phyloP scores from a whole-genome alignment of 2,888 invertebrate genomes.

The Heteromurus nitidus region DNA sequence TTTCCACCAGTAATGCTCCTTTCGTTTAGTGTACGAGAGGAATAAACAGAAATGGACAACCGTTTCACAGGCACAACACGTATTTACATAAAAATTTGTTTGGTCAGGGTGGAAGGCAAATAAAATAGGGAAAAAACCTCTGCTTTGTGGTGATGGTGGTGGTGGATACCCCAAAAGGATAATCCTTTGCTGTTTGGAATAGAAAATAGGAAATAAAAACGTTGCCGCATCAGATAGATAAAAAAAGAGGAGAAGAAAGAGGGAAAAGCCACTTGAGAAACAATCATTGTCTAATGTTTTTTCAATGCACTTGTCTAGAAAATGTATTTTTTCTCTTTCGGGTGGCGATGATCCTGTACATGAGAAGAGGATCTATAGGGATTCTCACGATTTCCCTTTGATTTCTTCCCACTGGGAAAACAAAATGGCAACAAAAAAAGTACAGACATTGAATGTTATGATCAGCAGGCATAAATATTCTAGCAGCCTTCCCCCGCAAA shows the following conservation, averaged over 20 bases:
- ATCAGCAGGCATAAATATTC: not conserved
- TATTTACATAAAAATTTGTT: conserved; percentile 27
- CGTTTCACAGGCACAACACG: not conserved
- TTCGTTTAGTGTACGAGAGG: not conserved
- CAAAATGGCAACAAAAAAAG: not conserved
- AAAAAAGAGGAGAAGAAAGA: not conserved
- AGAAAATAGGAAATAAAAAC: not conserved
- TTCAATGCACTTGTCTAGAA: conserved; percentile 8
- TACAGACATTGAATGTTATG: not conserved
- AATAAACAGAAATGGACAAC: conserved; percentile 17
- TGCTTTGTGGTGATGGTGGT: not conserved
- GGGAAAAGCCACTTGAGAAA: not conserved
- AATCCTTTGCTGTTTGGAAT: not conserved
- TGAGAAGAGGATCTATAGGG: not conserved
- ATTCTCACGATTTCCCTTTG: not conserved
- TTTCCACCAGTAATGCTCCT: not conserved
- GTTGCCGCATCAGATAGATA: not conserved
- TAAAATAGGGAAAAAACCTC: not conserved
- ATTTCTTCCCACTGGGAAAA: not conserved
- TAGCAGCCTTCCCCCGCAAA: not conserved
- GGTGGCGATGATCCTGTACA: not conserved
- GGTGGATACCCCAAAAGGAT: not conserved
- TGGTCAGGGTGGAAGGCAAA: conserved; percentile 12
- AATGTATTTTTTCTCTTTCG: not conserved
- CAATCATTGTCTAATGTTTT: conserved; percentile 17